These are phyloP conservation scores for Macrosiphum euphorbiae DNA, from an alignment of 2,888 invertebrate species.

Conservation along the genomic window DNA sequence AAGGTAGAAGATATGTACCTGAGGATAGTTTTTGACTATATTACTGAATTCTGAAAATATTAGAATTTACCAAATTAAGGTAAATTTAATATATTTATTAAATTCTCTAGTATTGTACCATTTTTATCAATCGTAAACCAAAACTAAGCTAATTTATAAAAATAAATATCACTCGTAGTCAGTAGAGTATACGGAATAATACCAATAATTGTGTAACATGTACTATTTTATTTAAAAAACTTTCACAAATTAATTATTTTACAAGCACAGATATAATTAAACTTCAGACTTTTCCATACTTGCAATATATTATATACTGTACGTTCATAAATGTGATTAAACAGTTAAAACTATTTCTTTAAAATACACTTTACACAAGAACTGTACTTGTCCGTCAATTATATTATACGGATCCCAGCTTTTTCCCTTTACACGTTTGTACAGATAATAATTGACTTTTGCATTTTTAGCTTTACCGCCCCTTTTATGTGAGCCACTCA, in stretches of 20 bases:
- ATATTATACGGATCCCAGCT: background rate
- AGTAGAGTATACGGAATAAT: background rate
- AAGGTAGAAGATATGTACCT: background rate
- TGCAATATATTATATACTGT: background rate
- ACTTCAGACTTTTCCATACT: background rate
- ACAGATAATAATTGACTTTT: slow-evolving; percentile 49
- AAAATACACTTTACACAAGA: background rate
- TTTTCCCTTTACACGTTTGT: background rate
- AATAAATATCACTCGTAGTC: background rate
- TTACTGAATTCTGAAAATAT: background rate
- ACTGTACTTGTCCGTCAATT: background rate
- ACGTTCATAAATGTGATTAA: too few relatives aligned
- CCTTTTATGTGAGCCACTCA: background rate
- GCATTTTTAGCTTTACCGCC: slow-evolving; percentile 36
- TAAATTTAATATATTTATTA: background rate
- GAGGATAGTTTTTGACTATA: background rate
- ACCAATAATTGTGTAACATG: background rate
- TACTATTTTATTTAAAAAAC: background rate
- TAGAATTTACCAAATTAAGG: background rate
- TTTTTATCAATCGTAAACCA: background rate
- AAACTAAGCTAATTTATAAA: background rate
- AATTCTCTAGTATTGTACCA: background rate
- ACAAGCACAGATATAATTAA: background rate
- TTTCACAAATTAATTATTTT: background rate
- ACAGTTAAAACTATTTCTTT: background rate